Evolutionary conservation across 2,797 vertebrate species (phyloP).

Genomic region (Podarcis siculus): DNA sequence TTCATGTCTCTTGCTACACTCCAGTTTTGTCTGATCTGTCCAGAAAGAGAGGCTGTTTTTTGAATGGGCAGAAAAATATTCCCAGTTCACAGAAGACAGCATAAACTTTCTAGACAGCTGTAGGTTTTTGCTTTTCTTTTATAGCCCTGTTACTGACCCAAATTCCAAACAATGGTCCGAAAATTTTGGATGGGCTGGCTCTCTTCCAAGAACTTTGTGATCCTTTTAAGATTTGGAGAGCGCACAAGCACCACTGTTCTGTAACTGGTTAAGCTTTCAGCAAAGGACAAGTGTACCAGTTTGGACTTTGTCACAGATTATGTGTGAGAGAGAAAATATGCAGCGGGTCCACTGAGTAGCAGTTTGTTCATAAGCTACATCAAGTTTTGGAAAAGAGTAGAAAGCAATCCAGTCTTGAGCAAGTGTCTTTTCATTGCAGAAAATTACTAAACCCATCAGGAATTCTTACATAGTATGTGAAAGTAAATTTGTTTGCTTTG

Average conservation of each 20-base stretch:
- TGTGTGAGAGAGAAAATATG: background rate
- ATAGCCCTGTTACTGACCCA: background rate
- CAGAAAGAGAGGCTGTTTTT: background rate
- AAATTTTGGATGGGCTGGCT: constrained; percentile 2
- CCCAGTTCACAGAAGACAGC: background rate
- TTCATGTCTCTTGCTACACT: background rate
- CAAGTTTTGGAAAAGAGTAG: background rate
- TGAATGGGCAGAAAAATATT: background rate
- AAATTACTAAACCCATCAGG: background rate
- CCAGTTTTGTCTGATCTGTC: background rate
- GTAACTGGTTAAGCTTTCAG: background rate
- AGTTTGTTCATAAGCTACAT: background rate
- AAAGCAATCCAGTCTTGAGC: background rate
- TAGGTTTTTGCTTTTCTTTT: background rate
- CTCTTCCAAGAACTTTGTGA: constrained; percentile 9
- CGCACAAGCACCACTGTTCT: background rate
- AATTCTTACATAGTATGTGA: background rate
- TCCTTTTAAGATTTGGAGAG: background rate
- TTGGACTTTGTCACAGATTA: constrained; percentile 10
- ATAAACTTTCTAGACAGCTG: background rate
- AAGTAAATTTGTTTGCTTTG: background rate
- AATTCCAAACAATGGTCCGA: background rate
- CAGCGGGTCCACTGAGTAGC: background rate
- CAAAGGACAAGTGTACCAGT: background rate
- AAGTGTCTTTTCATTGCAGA: background rate